These are phyloP conservation scores for Sorex araneus DNA, from an alignment of 2,113 vertebrate species.

Conservation along the genomic window DNA sequence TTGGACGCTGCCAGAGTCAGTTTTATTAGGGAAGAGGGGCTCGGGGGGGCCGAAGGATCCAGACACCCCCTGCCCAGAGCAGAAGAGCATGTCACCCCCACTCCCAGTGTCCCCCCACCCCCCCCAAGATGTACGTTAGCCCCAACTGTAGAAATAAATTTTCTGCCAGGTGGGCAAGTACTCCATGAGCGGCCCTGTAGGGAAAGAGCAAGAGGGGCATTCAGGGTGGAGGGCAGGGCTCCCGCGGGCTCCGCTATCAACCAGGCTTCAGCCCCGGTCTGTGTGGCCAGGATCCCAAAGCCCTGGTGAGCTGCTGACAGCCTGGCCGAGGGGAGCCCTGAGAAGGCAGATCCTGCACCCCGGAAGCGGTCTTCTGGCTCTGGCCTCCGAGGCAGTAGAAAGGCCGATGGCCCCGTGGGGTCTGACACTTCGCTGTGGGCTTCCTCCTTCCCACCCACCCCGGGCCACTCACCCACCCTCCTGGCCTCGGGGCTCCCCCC, in stretches of 20 bases:
- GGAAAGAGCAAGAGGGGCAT: slow-evolving; percentile 47
- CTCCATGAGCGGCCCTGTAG: slow-evolving; percentile 96
- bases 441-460: no score
- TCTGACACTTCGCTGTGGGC: not conserved
- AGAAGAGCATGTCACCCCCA: not conserved
- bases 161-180: slow-evolving; percentile 99
- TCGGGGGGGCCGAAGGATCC: not conserved
- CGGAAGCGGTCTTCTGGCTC: no score
- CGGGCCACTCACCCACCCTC: not conserved
- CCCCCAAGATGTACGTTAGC: slow-evolving; percentile 86
- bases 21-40: slow-evolving; percentile 79
- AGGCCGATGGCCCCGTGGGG: not conserved
- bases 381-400: not conserved
- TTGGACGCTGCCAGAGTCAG: slow-evolving; percentile 58
- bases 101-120: not conserved
- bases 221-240: not conserved
- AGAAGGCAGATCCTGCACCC: no score
- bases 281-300: not conserved
- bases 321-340: no score
- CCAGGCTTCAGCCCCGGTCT: not conserved
- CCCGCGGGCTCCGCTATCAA: not conserved
- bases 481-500: fast-evolving
- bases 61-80: not conserved
- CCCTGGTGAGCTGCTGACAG: not conserved
- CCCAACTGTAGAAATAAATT: slow-evolving; percentile 99